These are phyloP conservation scores for Philypnodon macrostomus DNA, from an alignment of 2,797 vertebrate genomes.

Conservation along the genomic window DNA sequence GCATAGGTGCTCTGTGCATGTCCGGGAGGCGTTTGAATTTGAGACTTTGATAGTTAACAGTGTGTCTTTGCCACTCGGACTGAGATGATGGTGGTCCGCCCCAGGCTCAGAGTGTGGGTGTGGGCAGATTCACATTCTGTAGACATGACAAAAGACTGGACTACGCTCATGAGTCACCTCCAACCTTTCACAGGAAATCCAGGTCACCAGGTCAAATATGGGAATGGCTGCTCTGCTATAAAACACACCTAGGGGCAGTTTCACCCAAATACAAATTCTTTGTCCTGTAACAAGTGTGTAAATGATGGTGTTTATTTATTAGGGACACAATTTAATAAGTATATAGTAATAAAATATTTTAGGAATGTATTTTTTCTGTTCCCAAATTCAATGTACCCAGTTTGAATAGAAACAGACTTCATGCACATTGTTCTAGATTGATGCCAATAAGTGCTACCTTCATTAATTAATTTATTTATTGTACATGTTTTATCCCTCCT, in stretches of 20 bases:
- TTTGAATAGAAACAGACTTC: no score
- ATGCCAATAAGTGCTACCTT: no score
- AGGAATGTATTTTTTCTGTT: no score
- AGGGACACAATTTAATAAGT: no score
- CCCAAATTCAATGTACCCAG: no score
- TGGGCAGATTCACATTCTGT: conserved; percentile 7
- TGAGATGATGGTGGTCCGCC: conserved; percentile 33
- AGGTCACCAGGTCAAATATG: conserved; percentile 19
- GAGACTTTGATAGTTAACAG: conserved; percentile 39
- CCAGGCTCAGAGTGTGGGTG: conserved; percentile 25
- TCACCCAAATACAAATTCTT: no score
- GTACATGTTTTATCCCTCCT: not conserved
- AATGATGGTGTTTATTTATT: no score
- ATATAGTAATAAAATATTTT: no score
- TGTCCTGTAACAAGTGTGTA: not conserved
- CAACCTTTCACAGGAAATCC: conserved; percentile 18
- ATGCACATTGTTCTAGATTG: no score
- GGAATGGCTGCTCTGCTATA: conserved; percentile 8
- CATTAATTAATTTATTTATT: no score
- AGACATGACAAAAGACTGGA: conserved; percentile 20
- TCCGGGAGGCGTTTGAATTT: conserved; percentile 35
- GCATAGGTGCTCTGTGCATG: conserved; percentile 19
- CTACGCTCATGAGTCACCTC: conserved; percentile 33
- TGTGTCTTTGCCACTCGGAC: conserved; percentile 28
- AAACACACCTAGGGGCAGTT: conserved; percentile 1